Percentiles rank a stretch among this genome's conserved stretches.
These are phyloP conservation scores for Bucorvus abyssinicus DNA, from an alignment of 2,797 vertebrate genomes.

Conservation along the genomic window DNA sequence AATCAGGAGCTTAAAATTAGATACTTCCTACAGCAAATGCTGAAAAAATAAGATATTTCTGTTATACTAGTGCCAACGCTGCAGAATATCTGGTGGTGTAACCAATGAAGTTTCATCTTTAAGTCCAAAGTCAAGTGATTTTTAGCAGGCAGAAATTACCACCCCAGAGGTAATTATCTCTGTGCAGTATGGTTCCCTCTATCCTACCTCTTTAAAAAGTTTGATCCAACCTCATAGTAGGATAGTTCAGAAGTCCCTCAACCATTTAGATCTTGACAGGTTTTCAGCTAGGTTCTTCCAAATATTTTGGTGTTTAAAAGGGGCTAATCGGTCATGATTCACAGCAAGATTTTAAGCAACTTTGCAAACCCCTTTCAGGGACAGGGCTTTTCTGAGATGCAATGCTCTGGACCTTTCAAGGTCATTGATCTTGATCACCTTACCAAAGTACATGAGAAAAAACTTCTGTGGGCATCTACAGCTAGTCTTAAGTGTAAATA, in stretches of 20 bases:
- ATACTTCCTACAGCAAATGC: background rate
- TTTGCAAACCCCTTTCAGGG: background rate
- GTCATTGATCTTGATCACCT: background rate
- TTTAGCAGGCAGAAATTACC: constrained; percentile 13
- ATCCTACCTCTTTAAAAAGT: background rate
- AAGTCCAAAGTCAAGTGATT: background rate
- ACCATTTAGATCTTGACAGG: background rate
- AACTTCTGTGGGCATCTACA: background rate
- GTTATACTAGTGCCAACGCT: background rate
- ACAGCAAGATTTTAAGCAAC: background rate
- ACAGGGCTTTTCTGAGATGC: background rate
- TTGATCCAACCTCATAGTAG: background rate
- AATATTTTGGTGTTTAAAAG: background rate
- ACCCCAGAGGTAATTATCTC: background rate
- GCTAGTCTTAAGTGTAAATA: background rate
- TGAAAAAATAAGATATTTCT: background rate
- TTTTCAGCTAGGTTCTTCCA: constrained; percentile 1
- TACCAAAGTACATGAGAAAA: background rate
- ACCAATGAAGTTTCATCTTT: background rate
- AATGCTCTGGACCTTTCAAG: background rate
- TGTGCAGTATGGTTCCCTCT: background rate
- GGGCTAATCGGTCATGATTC: background rate
- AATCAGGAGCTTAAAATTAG: background rate
- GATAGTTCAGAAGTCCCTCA: background rate
- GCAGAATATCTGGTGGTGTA: background rate